phyloP scores from a whole-genome alignment of 2,888 invertebrate genomes.

The Dichetophora obliterata region DNA sequence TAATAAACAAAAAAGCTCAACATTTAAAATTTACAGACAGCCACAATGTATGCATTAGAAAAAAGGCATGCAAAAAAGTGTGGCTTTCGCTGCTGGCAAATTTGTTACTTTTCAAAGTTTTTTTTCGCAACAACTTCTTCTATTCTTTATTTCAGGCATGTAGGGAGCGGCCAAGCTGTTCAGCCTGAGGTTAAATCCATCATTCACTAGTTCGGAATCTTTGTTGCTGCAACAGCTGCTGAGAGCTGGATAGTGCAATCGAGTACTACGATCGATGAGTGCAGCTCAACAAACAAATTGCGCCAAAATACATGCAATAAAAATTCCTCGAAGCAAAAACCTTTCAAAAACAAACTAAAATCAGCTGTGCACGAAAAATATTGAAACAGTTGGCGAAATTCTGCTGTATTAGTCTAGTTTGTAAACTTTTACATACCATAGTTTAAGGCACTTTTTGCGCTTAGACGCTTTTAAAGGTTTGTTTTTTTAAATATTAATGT shows the following conservation, averaged over 20 bases:
- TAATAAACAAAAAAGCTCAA: background rate
- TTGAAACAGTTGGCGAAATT: background rate
- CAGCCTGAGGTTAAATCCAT: background rate
- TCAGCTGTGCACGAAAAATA: background rate
- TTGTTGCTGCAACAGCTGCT: background rate
- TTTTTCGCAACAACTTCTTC: too few relatives aligned
- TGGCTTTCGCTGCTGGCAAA: constrained; percentile 35
- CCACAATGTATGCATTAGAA: background rate
- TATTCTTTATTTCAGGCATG: too few relatives aligned
- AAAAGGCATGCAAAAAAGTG: background rate
- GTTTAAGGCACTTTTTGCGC: too few relatives aligned
- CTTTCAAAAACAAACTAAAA: too few relatives aligned
- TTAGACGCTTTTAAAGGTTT: too few relatives aligned
- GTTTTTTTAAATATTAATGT: too few relatives aligned
- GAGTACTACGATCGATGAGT: background rate
- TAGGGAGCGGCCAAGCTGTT: background rate
- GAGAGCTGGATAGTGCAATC: background rate
- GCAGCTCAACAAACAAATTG: background rate
- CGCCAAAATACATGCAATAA: background rate
- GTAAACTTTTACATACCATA: too few relatives aligned
- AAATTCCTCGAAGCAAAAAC: background rate
- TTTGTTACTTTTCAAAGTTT: too few relatives aligned
- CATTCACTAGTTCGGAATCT: background rate
- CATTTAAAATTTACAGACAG: background rate
- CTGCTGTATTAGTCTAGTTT: background rate